phyloP scores from a whole-genome alignment of 2,797 vertebrate genomes.

The Apodemus agrarius region DNA sequence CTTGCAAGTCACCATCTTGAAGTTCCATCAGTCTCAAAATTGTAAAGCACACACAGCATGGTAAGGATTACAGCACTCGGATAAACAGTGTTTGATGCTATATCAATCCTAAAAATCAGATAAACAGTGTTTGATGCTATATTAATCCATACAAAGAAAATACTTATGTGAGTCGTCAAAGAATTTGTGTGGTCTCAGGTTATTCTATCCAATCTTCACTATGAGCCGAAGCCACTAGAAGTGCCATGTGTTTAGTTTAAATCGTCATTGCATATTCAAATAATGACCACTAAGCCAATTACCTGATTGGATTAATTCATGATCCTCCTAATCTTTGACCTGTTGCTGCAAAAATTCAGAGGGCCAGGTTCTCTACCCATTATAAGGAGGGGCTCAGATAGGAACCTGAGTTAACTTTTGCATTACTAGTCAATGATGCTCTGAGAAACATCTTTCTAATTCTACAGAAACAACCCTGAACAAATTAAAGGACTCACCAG shows the following conservation, averaged over 20 bases:
- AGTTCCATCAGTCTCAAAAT: not conserved
- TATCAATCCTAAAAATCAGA: too few relatives aligned
- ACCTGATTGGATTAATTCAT: not conserved
- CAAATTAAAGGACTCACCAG: not conserved
- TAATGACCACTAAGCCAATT: not conserved
- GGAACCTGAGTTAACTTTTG: not conserved
- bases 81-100: not conserved
- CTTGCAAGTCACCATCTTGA: not conserved
- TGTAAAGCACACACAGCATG: not conserved
- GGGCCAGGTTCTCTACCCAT: not conserved
- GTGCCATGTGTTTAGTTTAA: not conserved
- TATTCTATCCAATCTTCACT: not conserved
- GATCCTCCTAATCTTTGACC: not conserved
- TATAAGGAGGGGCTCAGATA: not conserved
- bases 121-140: not conserved
- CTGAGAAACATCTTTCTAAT: conserved; percentile 44
- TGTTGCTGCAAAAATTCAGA: not conserved
- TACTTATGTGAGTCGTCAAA: not conserved
- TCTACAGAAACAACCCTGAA: conserved; percentile 31
- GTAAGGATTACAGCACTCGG: not conserved
- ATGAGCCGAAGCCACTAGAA: not conserved
- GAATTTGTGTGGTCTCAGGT: not conserved
- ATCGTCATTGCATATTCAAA: not conserved
- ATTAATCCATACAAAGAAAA: not conserved
- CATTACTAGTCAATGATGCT: not conserved